A percentile compares a stretch with the other conserved stretches of the same genome.
These are phyloP conservation scores for Bombus ignitus DNA, from an alignment of 1,140 invertebrate species.

Conservation along the genomic window DNA sequence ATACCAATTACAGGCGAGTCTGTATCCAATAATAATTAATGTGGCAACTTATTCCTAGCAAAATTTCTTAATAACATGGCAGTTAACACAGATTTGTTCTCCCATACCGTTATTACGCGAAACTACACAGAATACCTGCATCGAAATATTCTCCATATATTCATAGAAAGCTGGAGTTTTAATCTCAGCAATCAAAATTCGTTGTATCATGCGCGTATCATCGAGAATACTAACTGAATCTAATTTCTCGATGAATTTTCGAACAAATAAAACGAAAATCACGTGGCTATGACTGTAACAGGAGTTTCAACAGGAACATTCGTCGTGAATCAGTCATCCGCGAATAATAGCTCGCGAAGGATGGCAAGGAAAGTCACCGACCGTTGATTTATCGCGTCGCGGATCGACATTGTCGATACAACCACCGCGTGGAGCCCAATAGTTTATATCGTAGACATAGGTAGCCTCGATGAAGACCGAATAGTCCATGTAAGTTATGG, in stretches of 20 bases:
- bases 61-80: background rate
- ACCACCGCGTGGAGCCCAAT: background rate
- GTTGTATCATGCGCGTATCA: background rate
- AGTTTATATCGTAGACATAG: conserved; percentile 47
- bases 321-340: conserved; percentile 16
- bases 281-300: background rate
- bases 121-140: background rate
- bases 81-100: background rate
- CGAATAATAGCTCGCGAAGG: conserved; percentile 30
- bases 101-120: background rate
- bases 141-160: background rate
- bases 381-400: conserved; percentile 41
- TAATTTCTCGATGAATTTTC: background rate
- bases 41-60: background rate
- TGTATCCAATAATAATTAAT: background rate
- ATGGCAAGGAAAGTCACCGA: conserved; percentile 30
- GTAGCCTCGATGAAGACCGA: conserved; percentile 9
- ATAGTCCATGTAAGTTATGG: conserved; percentile 71
- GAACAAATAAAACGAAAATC: background rate
- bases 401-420: conserved; percentile 21
- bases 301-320: background rate
- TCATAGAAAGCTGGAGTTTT: background rate
- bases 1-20: background rate
- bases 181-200: too few species aligned
- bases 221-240: background rate